A percentile compares a stretch with the other conserved stretches of the same genome.
phyloP scores from a whole-genome alignment of 1,140 invertebrate genomes.

The Mycetomoellerius zeteki region DNA sequence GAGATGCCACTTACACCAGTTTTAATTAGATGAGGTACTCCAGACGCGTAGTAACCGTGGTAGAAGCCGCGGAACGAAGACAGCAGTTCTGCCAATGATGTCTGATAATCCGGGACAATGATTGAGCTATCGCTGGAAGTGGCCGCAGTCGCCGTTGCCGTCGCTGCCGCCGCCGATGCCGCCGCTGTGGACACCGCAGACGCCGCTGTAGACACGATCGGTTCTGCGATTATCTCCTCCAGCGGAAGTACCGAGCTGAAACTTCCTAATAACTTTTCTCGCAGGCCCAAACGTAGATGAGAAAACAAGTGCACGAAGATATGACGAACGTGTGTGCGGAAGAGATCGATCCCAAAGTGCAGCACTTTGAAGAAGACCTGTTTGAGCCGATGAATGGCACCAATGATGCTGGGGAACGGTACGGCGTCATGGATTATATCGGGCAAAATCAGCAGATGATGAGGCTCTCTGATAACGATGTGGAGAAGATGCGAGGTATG shows the following conservation, averaged over 20 bases:
- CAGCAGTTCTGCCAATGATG: neutral
- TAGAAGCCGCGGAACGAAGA: neutral
- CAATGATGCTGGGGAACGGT: neutral
- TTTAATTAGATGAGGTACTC: slow-evolving; percentile 13
- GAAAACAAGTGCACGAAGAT: neutral
- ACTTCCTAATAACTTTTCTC: too few species aligned
- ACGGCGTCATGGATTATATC: slow-evolving; percentile 28
- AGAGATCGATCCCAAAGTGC: neutral
- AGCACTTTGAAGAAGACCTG: neutral
- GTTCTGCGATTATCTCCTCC: neutral
- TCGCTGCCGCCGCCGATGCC: neutral
- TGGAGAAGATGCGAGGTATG: neutral
- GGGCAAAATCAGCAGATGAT: slow-evolving; percentile 43
- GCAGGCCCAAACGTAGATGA: neutral
- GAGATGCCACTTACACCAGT: neutral
- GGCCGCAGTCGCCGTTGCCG: neutral
- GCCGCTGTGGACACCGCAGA: neutral
- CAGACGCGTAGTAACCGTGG: slow-evolving; percentile 38
- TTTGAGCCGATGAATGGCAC: neutral
- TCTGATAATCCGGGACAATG: neutral
- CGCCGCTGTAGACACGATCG: neutral
- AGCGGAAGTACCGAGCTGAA: neutral
- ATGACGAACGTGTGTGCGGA: neutral
- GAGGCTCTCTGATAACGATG: slow-evolving; percentile 21
- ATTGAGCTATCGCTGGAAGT: neutral